Base-by-base conservation (phyloP, 2,797 vertebrate species). In the Caiman crocodilus region DNA sequence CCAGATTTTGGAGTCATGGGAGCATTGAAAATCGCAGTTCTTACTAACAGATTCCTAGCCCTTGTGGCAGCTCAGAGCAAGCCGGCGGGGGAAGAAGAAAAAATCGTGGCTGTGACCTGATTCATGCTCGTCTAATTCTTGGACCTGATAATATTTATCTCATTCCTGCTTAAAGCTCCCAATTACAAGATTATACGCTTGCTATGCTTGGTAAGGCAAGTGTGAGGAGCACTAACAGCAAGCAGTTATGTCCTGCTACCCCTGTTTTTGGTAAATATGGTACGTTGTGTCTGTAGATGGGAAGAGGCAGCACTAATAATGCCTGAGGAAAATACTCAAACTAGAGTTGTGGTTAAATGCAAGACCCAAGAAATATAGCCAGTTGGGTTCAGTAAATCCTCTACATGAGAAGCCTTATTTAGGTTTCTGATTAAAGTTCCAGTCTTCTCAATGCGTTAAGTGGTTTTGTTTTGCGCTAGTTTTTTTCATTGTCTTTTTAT, bases 381-480 rank as follows among this genome's bases (percentile, higher is more conserved):
- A 1, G 0, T 0, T 1, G 4, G 0, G 23, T 82, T 80, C 59
- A 59, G 42, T 11, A 21, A 26, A 26, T 42, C 6, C 0, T 2
- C 85, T 4, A 23, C 82, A 21, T 35, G 21, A 7, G 0, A 0
- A 84, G 1, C 35, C 18, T 26, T 7, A 0, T 15, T 50, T 23
- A 55, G 26, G 13, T 82, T 63, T 5, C 10, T 18, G 56, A 17
- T 26, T 25, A 2, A 23, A 5, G 4, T 91, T 69, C 9, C 64
- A 16, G 50, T 88, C 85, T 64, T 76, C 71, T 55, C 15, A 10
- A 8, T 3, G 0, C 42, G 2, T 50, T 50, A 10, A 50, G 42
- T 50, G 42, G 42, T 50, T 50, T 50, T 50, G 42, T 50, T 50
- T 50, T 50, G 35, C n/a, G n/a, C 1, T 1, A 50, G 91, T 84